phyloP scores from a whole-genome alignment of 92 coral and sea anemone species.

The Isaurus tuberculatus region DNA sequence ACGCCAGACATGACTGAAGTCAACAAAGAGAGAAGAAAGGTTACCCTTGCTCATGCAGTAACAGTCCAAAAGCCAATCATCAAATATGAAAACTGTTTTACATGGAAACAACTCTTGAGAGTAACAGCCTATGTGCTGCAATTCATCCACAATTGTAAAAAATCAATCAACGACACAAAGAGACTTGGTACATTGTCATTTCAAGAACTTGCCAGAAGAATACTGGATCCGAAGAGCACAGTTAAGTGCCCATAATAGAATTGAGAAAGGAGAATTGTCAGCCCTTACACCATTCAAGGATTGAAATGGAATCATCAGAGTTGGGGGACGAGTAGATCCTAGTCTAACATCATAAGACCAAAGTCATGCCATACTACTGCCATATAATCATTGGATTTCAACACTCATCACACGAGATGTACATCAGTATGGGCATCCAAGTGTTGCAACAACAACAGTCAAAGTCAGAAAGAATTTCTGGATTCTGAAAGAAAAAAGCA shows the following conservation, averaged over 20 bases:
- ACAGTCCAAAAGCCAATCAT: conserved; percentile 12
- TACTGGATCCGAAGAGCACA: conserved; percentile 24
- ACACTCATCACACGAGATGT: conserved; percentile 58
- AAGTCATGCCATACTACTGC: conserved; percentile 59
- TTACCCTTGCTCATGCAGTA: conserved; percentile 5
- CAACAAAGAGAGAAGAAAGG: conserved; percentile 68
- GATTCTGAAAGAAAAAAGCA: conserved; percentile 62
- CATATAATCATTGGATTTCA: conserved; percentile 60
- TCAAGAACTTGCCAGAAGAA: conserved; percentile 6
- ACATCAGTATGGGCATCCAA: conserved; percentile 64
- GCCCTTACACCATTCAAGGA: conserved; percentile 55
- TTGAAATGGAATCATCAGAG: conserved; percentile 65
- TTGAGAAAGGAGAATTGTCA: conserved; percentile 35
- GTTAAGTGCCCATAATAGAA: conserved; percentile 14
- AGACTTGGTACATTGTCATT: not conserved
- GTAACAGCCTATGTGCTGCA: conserved; percentile 63
- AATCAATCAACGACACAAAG: not conserved
- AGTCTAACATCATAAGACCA: conserved; percentile 61
- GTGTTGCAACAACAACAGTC: conserved; percentile 65
- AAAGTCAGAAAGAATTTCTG: conserved; percentile 56
- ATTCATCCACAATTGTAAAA: conserved; percentile 44
- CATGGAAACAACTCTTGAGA: conserved; percentile 57
- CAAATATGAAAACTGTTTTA: conserved; percentile 30
- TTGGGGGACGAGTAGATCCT: conserved; percentile 71
- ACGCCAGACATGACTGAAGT: conserved; percentile 59